Conservation (phyloP, 2,888 invertebrate species). For the Orthonevra nobilis region DNA sequence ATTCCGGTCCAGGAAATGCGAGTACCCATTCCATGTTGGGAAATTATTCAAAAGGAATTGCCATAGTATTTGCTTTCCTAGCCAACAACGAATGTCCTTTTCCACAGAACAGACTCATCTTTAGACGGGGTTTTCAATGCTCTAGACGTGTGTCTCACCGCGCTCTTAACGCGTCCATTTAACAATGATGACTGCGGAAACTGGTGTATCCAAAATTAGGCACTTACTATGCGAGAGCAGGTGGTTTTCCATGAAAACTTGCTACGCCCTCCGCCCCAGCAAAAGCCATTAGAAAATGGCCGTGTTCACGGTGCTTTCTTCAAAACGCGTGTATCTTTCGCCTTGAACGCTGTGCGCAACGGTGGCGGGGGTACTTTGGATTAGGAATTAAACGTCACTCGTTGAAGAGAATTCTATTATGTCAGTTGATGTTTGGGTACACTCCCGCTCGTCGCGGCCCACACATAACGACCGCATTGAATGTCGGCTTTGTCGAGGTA, state of each 20-base stretch:
- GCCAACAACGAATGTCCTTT: slow-evolving; percentile 42
- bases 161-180: not conserved
- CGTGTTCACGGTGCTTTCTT: slow-evolving; percentile 17
- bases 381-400: slow-evolving; percentile 60
- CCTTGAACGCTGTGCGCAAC: no score
- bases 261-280: not conserved
- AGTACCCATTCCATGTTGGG: not conserved
- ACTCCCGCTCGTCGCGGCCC: not conserved
- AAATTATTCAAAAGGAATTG: slow-evolving; percentile 53
- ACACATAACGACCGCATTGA: not conserved
- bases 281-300: slow-evolving; percentile 36
- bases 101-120: slow-evolving; percentile 18
- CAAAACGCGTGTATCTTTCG: slow-evolving; percentile 20
- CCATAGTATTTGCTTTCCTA: slow-evolving; percentile 44
- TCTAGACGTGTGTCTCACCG: not conserved
- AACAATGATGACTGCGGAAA: slow-evolving; percentile 3
- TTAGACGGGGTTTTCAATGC: no score
- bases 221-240: slow-evolving; percentile 54
- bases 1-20: slow-evolving; percentile 32
- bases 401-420: slow-evolving; percentile 50
- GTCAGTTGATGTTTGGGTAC: slow-evolving; percentile 40
- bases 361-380: no score
- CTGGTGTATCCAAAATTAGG: slow-evolving; percentile 23
- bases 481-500: slow-evolving; percentile 1
- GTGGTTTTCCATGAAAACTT: slow-evolving; percentile 24